Conservation (phyloP, 1,140 invertebrate genomes). For the Aporrectodea caliginosa region DNA sequence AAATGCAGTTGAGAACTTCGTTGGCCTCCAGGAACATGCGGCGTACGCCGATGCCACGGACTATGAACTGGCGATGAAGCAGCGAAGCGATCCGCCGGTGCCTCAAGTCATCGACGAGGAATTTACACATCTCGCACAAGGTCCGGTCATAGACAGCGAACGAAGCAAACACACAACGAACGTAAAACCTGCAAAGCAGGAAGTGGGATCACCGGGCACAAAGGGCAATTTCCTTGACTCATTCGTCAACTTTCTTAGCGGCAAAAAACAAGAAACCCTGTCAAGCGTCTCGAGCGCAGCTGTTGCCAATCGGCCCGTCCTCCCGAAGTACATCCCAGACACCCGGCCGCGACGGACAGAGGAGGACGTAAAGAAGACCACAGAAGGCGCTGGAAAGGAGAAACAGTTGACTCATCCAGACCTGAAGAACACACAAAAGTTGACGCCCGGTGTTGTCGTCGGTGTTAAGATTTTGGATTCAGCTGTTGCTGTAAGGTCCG, state of each 20-base stretch:
- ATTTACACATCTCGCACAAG: conserved; percentile 8
- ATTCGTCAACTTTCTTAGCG: conserved; percentile 50
- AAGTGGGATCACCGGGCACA: not conserved
- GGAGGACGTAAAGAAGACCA: too few species aligned
- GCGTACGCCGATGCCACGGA: not conserved
- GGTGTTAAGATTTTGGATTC: too few species aligned
- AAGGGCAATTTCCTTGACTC: conserved; percentile 22
- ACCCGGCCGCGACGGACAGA: conserved; percentile 33
- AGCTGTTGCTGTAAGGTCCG: too few species aligned
- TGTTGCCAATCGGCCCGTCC: conserved; percentile 42
- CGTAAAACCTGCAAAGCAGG: not conserved
- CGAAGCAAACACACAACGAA: not conserved
- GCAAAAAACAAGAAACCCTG: conserved; percentile 52
- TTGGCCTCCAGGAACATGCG: not conserved
- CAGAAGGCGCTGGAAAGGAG: too few species aligned
- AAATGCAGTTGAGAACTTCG: not conserved
- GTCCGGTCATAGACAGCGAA: too few species aligned
- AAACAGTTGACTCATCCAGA: too few species aligned
- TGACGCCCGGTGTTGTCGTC: too few species aligned
- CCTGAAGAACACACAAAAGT: too few species aligned
- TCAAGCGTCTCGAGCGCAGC: conserved; percentile 49
- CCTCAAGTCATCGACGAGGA: conserved; percentile 10
- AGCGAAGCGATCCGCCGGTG: too few species aligned
- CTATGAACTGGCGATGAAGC: not conserved
- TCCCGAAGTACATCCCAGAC: conserved; percentile 52